Percentiles rank a stretch among this genome's conserved stretches.
Evolutionary conservation across 2,797 vertebrate genomes (phyloP).

Genomic region (Glyptemys insculpta): DNA sequence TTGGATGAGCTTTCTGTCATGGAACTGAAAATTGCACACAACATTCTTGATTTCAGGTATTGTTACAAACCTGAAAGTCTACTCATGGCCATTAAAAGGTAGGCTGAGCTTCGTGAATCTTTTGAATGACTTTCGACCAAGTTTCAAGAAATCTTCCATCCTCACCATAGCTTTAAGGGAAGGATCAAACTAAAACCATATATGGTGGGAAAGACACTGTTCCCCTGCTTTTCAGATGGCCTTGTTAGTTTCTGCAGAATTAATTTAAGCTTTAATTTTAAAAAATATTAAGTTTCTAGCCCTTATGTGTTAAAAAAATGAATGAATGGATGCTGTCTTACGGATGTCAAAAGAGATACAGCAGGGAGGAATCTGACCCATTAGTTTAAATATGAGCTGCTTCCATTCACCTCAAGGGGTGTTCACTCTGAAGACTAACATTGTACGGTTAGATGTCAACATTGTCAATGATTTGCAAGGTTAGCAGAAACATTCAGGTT

Average conservation of each 20-base stretch:
- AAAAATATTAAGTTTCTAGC: not conserved
- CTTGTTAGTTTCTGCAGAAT: not conserved
- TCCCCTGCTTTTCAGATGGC: not conserved
- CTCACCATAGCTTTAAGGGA: not conserved
- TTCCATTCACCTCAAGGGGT: not conserved
- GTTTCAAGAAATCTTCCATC: not conserved
- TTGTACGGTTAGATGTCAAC: not conserved
- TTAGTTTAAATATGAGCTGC: fast-evolving
- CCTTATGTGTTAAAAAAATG: not conserved
- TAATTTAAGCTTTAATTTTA: not conserved
- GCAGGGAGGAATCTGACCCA: not conserved
- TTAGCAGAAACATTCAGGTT: not conserved
- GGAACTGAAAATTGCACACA: not conserved
- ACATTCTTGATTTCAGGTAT: not conserved
- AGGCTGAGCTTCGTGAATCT: not conserved
- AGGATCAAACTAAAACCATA: not conserved
- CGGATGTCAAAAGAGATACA: not conserved
- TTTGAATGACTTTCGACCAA: not conserved
- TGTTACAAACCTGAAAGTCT: fast-evolving
- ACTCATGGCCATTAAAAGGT: not conserved
- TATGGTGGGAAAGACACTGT: not conserved
- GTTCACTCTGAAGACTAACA: not conserved
- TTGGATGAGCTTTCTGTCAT: not conserved
- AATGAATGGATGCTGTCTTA: not conserved
- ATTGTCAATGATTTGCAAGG: not conserved